Evolutionary conservation across 2,797 vertebrate species (phyloP).

Genomic region (Tympanoctomys barrerae): DNA sequence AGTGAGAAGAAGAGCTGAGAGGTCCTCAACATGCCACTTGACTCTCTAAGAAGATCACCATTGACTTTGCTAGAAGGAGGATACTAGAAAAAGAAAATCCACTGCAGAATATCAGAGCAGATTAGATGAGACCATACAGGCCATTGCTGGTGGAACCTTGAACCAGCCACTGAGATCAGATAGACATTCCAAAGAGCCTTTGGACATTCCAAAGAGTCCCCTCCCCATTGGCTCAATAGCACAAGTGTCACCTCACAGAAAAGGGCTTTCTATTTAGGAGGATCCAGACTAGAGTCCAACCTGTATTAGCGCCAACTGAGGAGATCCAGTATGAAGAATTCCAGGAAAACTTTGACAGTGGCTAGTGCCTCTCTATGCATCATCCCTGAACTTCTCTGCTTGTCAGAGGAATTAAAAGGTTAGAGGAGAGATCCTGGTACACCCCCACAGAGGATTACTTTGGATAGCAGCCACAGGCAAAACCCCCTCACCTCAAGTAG

Average conservation of each 20-base stretch:
- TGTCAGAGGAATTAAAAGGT: slow-evolving; percentile 96
- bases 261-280: slow-evolving; percentile 75
- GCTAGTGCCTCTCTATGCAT: slow-evolving; percentile 98
- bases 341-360: slow-evolving; percentile 96
- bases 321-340: slow-evolving; percentile 96
- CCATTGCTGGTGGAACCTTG: slow-evolving; percentile 88
- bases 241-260: slow-evolving; percentile 83
- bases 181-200: slow-evolving; percentile 80
- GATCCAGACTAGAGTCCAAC: not conserved
- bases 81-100: slow-evolving; percentile 92
- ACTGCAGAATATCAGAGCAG: slow-evolving; percentile 95
- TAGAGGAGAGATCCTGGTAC: slow-evolving; percentile 98
- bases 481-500: slow-evolving; percentile 94
- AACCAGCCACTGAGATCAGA: slow-evolving; percentile 81
- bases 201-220: slow-evolving; percentile 89
- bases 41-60: slow-evolving; percentile 93
- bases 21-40: slow-evolving; percentile 95
- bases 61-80: slow-evolving; percentile 97
- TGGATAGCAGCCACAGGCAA: slow-evolving; percentile 98
- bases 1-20: slow-evolving; percentile 93
- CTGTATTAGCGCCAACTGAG: slow-evolving; percentile 90
- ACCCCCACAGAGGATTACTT: slow-evolving; percentile 96
- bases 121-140: slow-evolving; percentile 94
- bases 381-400: slow-evolving; percentile 98
- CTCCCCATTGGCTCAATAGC: slow-evolving; percentile 95